Base-by-base conservation (phyloP, 1,140 invertebrate genomes). In the Brachionus manjavacas region DNA sequence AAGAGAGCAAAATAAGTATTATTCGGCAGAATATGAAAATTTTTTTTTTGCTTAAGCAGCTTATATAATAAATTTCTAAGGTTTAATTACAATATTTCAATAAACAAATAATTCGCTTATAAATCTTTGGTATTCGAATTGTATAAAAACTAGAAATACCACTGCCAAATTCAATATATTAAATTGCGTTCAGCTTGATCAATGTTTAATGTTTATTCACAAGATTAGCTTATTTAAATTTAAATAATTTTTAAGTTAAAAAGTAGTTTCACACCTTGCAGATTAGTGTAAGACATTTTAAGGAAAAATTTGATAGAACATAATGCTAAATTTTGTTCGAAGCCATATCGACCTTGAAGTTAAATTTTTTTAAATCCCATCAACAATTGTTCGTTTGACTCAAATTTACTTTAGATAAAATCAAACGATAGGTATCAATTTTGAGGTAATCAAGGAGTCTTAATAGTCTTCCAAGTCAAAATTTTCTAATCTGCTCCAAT, bases 21-120 rank as follows among this genome's bases (percentile, higher is more conserved):
- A 31, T 68, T 68, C 66, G 31, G 25, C 31, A 31, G 31, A 68
- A 68, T 23, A 60, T 6, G 16, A 39, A 66, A 31, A 2, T 31
- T 31, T 28, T 68, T 28, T 68, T 39, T 39, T n/a, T 68, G 66
- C 31, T 31, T 68, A 68, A 68, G 66, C 66, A 68, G 66, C 66
- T 68, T 68, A 68, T 68, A 68, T 68, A 68, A 68, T 31, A 68
- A 68, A 23, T 68, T 68, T 68, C 25, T 68, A 68, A 68, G 66
- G 66, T 68, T 68, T 68, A 68, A 68, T 68, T 68, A 68, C 66
- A 35, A 68, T 23, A 31, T 68, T 68, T 68, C 66, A 68, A 68
- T 68, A 68, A 31, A 68, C 66, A 68, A 68, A 68, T 68, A 68
- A 68, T 31, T 68, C 66, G 31, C 25, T 68, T 31, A 68, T 28